Base-by-base conservation (phyloP, 2,888 invertebrate species). In the Lasioglossum villosulum region DNA sequence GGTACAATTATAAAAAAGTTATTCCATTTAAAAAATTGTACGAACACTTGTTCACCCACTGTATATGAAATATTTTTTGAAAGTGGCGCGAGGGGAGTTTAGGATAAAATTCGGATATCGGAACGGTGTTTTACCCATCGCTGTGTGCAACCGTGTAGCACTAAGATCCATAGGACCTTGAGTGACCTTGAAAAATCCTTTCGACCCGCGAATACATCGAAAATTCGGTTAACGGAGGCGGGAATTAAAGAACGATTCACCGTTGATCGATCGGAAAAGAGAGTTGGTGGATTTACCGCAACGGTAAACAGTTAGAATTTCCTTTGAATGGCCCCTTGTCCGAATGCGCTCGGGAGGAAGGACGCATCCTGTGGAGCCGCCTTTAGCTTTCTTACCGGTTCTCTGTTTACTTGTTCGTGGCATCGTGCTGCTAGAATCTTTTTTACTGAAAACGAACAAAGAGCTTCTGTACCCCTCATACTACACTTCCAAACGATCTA, bases 321-420 rank as follows among this genome's bases (percentile, higher is more conserved):
- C 82, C 90, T 89, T 84, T 94, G 92, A 94, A 95, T 94, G 93
- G 86, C 70, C 85, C 92, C 91, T 95, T 95, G 94, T 95, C 89
- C 89, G 86, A 85, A 89, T 87, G 92, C 94, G 92, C 90, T 94
- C 93, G 90, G 82, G 92, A 92, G 92, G 93, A 95, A 94, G 93
- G 91, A 93, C 78, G 77, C 85, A 88, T 91, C 90, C 91, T 91
- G 90, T 86, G 89, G 84, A 87, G 79, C 77, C 71, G 81, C 39
- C 76, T 84, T 75, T 80, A 80, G 45, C 83, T 86, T 85, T 88
- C 87, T 86, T 86, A 79, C 78, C 86, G 78, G 48, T 30, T 84
- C 79, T 80, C 74, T 83, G 76, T 88, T 84, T 75, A 76, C 78
- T 78, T 75, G 78, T 71, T 77, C 30, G 45, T 30, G 48, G 30